phyloP scores from a whole-genome alignment of 1,140 invertebrate genomes.

The Drosophila nasuta region DNA sequence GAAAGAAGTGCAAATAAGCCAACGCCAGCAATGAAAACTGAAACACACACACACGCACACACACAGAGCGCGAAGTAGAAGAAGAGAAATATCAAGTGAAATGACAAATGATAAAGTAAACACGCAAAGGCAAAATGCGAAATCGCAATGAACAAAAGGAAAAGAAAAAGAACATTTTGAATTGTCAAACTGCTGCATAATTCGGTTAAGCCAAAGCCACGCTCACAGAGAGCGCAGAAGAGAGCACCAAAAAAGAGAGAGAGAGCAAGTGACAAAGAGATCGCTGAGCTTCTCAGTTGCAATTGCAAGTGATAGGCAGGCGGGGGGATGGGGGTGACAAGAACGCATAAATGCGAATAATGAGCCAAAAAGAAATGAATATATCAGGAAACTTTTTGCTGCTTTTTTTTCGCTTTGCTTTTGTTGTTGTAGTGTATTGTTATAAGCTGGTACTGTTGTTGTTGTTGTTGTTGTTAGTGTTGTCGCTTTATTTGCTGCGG shows the following conservation, averaged over 20 bases:
- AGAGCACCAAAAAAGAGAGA: background rate
- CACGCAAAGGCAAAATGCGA: constrained; percentile 37
- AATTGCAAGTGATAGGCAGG: constrained; percentile 27
- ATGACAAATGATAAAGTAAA: constrained; percentile 47
- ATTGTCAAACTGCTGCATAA: constrained; percentile 24
- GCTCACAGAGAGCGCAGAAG: background rate
- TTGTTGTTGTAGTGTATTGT: constrained; percentile 24
- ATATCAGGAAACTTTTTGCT: constrained; percentile 64
- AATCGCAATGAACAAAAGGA: constrained; percentile 28
- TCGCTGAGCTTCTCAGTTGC: constrained; percentile 38
- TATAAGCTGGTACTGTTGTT: background rate
- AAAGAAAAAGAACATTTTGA: constrained; percentile 26
- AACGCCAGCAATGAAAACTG: constrained; percentile 62
- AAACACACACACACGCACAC: constrained; percentile 30
- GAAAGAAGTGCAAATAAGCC: constrained; percentile 82
- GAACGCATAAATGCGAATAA: constrained; percentile 82
- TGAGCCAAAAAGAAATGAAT: constrained; percentile 62
- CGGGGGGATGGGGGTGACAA: background rate
- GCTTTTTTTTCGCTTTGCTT: constrained; percentile 7
- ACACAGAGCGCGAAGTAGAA: constrained; percentile 5
- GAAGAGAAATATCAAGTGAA: constrained; percentile 5
- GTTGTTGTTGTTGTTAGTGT: constrained; percentile 3
- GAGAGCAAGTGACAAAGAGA: constrained; percentile 6
- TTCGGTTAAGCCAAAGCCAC: constrained; percentile 18
- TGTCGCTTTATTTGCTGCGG: constrained; percentile 45